Conservation (phyloP, 2,113 vertebrate genomes). For the Anhinga anhinga region DNA sequence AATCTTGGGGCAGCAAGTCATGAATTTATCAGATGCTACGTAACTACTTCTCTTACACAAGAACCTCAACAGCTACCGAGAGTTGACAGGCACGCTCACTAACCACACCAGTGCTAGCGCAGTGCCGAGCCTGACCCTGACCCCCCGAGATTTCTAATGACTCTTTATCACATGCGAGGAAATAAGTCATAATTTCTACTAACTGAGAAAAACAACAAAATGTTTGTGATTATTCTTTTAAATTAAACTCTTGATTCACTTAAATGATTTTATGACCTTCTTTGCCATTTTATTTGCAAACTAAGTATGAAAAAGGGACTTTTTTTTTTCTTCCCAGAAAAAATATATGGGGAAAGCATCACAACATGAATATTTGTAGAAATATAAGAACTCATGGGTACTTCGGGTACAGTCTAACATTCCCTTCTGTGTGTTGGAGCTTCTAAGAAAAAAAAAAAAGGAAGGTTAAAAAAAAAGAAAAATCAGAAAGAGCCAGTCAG, state of each 20-base stretch:
- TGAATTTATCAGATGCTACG: neutral
- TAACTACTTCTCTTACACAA: neutral
- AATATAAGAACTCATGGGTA: neutral
- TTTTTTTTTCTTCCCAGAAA: neutral
- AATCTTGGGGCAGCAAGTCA: neutral
- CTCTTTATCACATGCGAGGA: neutral
- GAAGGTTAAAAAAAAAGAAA: neutral
- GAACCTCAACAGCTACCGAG: rapidly evolving
- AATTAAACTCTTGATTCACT: neutral
- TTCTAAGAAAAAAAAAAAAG: neutral
- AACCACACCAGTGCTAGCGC: neutral
- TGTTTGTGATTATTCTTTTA: neutral
- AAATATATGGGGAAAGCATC: neutral
- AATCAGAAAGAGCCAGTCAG: neutral
- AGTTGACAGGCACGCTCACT: neutral
- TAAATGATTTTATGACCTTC: neutral
- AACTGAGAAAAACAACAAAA: neutral
- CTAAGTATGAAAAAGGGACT: neutral
- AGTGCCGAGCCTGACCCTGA: neutral
- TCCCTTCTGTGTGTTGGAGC: neutral
- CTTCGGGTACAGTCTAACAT: neutral
- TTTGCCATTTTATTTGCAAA: neutral
- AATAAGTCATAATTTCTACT: neutral
- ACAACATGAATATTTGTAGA: neutral
- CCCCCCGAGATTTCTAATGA: neutral